phyloP scores from a whole-genome alignment of 2,888 invertebrate species.

The Anorthoa munda region DNA sequence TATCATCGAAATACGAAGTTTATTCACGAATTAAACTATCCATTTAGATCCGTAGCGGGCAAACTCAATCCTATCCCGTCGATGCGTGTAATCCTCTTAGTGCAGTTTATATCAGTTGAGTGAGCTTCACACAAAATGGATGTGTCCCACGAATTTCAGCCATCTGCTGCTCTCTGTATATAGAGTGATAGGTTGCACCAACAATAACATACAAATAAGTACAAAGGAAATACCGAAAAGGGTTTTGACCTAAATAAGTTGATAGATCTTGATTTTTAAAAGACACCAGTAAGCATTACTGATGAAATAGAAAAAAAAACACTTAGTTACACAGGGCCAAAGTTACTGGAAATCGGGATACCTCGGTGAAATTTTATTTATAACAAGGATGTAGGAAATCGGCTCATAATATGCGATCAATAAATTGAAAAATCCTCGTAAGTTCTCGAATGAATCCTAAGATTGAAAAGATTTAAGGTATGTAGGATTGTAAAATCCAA shows the following conservation, averaged over 20 bases:
- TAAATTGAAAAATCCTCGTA: background rate
- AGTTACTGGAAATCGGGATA: background rate
- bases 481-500: background rate
- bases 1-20: slow-evolving; percentile 4
- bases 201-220: background rate
- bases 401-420: background rate
- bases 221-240: background rate
- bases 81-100: slow-evolving; percentile 59
- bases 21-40: slow-evolving; percentile 45
- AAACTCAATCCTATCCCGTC: slow-evolving; percentile 23
- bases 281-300: too few species aligned
- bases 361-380: too few species aligned
- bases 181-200: background rate
- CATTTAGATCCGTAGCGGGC: slow-evolving; percentile 30
- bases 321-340: background rate
- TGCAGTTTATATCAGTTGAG: slow-evolving; percentile 57
- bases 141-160: slow-evolving; percentile 16
- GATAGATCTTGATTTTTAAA: too few species aligned
- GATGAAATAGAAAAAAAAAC: background rate
- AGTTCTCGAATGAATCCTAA: background rate
- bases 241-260: background rate
- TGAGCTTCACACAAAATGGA: slow-evolving; percentile 47
- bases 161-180: background rate
- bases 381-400: background rate
- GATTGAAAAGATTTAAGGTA: background rate